phyloP scores from a whole-genome alignment of 2,797 vertebrate genomes.

The Sebastes itinus region DNA sequence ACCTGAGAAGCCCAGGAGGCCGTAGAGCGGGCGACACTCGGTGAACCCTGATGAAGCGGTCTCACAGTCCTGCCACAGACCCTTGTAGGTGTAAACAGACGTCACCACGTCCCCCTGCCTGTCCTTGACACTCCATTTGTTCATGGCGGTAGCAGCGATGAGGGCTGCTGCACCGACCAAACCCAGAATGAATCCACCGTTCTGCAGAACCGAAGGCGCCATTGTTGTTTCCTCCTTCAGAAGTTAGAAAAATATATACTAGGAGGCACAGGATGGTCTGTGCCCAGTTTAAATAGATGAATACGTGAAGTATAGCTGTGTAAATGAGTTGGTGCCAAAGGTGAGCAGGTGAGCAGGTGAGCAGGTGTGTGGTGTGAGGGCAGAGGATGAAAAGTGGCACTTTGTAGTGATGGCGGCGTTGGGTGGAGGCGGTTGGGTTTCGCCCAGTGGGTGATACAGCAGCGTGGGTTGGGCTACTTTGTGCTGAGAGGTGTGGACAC shows the following conservation, averaged over 20 bases:
- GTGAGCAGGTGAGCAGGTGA: constrained; percentile 7
- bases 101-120: constrained; percentile 88
- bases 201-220: constrained; percentile 86
- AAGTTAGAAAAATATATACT: background rate
- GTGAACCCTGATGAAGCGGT: constrained; percentile 86
- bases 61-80: constrained; percentile 92
- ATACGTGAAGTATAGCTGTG: background rate
- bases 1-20: constrained; percentile 93
- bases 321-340: background rate
- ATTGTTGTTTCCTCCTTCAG: constrained; percentile 67
- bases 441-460: constrained; percentile 26
- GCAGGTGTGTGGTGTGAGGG: background rate
- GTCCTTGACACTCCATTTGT: constrained; percentile 90
- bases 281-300: background rate
- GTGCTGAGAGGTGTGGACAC: constrained; percentile 45
- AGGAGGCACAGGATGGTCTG: background rate
- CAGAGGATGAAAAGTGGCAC: background rate
- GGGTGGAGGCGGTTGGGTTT: constrained; percentile 45
- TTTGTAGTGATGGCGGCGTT: constrained; percentile 32
- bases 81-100: constrained; percentile 87
- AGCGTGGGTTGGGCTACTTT: constrained; percentile 42
- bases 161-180: constrained; percentile 83
- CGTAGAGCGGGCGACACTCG: constrained; percentile 89
- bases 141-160: constrained; percentile 87
- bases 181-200: constrained; percentile 85